A percentile compares a stretch with the other conserved stretches of the same genome.
These are phyloP conservation scores for Numida meleagris DNA, from an alignment of 2,113 vertebrate genomes.

Conservation along the genomic window DNA sequence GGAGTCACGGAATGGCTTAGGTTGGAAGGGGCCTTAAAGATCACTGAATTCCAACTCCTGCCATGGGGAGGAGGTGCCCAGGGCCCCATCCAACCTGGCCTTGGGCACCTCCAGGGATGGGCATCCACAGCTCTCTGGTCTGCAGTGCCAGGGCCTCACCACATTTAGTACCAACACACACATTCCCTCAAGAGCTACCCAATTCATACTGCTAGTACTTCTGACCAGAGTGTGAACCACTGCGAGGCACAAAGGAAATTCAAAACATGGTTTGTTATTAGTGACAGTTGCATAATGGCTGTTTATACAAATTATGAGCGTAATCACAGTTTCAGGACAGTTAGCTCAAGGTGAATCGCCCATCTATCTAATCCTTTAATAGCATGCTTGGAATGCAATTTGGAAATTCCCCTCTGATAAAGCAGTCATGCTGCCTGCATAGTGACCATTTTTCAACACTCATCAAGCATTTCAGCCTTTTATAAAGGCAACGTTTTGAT, in stretches of 20 bases:
- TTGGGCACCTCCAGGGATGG: too few species aligned
- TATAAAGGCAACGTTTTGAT: not conserved
- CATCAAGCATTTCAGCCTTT: not conserved
- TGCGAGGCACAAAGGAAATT: not conserved
- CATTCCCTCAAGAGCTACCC: not conserved
- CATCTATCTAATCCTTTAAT: slow-evolving; percentile 24
- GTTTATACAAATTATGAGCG: not conserved
- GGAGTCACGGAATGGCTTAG: too few species aligned
- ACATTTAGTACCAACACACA: not conserved
- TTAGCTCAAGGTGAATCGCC: not conserved
- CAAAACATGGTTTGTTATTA: not conserved
- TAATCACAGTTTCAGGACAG: slow-evolving; percentile 19
- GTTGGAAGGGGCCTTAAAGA: too few species aligned
- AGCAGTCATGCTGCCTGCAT: not conserved
- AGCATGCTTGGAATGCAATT: not conserved
- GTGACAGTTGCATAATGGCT: not conserved
- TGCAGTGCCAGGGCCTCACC: too few species aligned
- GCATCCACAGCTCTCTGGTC: too few species aligned
- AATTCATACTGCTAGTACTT: not conserved
- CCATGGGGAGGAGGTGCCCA: too few species aligned
- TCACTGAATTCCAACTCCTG: too few species aligned
- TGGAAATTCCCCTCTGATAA: slow-evolving; percentile 18
- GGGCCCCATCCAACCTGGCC: too few species aligned
- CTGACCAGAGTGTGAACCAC: not conserved
- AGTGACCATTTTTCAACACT: not conserved